A percentile compares a stretch with the other conserved stretches of the same genome.
These are phyloP conservation scores for Enteromius trimaculatus DNA, from an alignment of 2,797 vertebrate species.

Conservation along the genomic window DNA sequence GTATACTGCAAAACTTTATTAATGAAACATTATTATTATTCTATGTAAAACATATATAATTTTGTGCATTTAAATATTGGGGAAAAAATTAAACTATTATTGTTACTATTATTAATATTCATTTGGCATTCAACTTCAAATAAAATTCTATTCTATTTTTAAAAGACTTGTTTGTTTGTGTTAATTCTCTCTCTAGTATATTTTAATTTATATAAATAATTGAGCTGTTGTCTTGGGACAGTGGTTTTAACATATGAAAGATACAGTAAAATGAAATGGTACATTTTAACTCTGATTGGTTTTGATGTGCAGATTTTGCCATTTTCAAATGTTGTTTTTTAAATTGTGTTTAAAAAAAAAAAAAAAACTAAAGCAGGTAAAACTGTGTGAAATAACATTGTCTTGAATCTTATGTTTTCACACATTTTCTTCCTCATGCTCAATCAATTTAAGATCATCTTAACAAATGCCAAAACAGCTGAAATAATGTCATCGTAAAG, in stretches of 20 bases:
- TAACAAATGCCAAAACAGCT: conserved; percentile 12
- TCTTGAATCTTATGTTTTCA: background rate
- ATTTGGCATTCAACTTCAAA: background rate
- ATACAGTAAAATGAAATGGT: background rate
- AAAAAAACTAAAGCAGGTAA: background rate
- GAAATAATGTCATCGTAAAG: conserved; percentile 5
- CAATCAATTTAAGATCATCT: background rate
- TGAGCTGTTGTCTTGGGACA: background rate
- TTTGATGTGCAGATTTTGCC: background rate
- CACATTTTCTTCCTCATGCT: background rate
- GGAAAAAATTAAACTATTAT: no score
- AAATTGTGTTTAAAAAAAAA: background rate
- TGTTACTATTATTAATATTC: no score
- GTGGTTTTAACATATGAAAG: background rate
- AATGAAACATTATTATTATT: no score
- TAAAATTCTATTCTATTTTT: background rate
- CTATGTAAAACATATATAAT: background rate
- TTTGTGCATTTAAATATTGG: background rate
- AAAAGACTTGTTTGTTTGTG: background rate
- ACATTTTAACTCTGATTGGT: background rate
- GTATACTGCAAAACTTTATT: background rate
- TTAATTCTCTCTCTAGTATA: background rate
- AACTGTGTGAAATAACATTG: background rate
- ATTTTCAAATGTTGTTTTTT: background rate
- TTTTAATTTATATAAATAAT: background rate